These are phyloP conservation scores for Neodiprion virginianus DNA, from an alignment of 1,140 invertebrate genomes.

Conservation along the genomic window DNA sequence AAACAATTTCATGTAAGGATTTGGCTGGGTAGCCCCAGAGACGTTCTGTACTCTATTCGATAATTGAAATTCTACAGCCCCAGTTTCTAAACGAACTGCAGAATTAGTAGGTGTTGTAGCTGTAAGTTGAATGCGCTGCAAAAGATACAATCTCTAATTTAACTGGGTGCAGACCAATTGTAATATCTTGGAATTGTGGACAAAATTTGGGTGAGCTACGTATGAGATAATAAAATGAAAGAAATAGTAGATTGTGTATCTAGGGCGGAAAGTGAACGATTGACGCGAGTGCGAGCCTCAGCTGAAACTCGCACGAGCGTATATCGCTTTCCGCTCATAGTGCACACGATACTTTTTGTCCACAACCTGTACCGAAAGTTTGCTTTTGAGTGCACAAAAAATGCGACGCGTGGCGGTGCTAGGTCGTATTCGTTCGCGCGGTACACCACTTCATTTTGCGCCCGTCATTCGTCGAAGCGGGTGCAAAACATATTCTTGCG, in stretches of 20 bases:
- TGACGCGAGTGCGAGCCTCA: no score
- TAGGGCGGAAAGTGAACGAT: no score
- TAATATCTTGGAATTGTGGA: background rate
- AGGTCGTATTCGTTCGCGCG: no score
- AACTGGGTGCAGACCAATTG: conserved; percentile 21
- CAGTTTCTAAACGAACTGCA: conserved; percentile 94
- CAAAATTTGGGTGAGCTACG: background rate
- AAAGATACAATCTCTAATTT: conserved; percentile 31
- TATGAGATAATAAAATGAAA: conserved; percentile 18
- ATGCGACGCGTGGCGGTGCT: no score
- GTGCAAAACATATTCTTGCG: no score
- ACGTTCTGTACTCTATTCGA: conserved; percentile 94
- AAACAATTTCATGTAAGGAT: conserved; percentile 81
- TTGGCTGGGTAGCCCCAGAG: conserved; percentile 69
- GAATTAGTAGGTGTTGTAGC: conserved; percentile 97
- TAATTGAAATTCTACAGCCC: conserved; percentile 87
- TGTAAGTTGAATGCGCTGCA: conserved; percentile 92
- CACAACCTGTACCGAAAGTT: no score
- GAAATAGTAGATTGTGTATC: conserved; percentile 6
- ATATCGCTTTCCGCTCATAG: no score
- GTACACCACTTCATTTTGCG: no score
- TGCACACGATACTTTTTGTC: no score
- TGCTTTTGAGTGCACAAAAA: no score
- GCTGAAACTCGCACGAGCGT: no score
- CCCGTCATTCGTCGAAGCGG: no score